A percentile compares a stretch with the other conserved stretches of the same genome.
Conservation (phyloP, 2,888 invertebrate species). For the Watsonalla cultraria region DNA sequence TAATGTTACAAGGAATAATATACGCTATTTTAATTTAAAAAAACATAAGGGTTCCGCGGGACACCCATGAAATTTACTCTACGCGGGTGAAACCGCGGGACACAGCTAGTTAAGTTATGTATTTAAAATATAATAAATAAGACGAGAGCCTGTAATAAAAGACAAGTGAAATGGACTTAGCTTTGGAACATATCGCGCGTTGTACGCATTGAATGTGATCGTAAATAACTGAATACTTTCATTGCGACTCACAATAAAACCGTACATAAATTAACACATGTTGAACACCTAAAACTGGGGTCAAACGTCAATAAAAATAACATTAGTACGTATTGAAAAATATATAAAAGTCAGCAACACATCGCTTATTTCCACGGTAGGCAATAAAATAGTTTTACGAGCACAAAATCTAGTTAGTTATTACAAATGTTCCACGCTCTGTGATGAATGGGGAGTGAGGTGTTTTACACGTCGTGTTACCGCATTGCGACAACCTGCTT, state of each 20-base stretch:
- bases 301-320: slow-evolving; percentile 5
- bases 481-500: slow-evolving; percentile 14
- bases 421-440: slow-evolving; percentile 7
- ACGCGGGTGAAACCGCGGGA: no score
- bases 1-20: no score
- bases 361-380: slow-evolving; percentile 43
- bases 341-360: slow-evolving; percentile 39
- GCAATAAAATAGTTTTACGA: slow-evolving; percentile 60
- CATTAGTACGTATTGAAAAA: slow-evolving; percentile 11
- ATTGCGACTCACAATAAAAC: not conserved
- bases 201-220: no score
- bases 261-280: not conserved
- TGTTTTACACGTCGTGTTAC: slow-evolving; percentile 8
- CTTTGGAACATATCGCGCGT: no score
- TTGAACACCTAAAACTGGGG: not conserved
- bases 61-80: no score
- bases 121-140: no score
- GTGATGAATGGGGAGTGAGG: slow-evolving; percentile 9
- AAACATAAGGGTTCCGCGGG: no score
- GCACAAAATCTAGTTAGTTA: slow-evolving; percentile 40
- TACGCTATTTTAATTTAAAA: no score
- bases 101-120: no score
- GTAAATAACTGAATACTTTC: not conserved
- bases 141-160: no score
- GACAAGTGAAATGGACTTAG: no score